Evolutionary conservation across 2,113 vertebrate genomes (phyloP).

Genomic region (Ursus arctos): DNA sequence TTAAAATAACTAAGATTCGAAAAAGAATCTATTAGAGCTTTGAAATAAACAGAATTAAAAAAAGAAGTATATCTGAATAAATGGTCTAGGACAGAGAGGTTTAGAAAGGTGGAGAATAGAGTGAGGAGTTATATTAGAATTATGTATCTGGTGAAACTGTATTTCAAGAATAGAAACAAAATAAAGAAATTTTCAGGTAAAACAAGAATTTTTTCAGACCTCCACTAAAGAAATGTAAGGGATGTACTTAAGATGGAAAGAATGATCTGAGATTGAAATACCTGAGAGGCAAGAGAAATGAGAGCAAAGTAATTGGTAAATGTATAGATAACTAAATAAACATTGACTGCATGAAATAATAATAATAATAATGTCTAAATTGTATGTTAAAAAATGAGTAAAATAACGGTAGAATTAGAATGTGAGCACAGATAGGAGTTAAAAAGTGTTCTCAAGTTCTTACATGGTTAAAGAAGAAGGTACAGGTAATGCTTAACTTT

Average conservation of each 20-base stretch:
- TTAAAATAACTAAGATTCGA: not conserved
- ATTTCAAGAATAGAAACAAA: conserved; percentile 28
- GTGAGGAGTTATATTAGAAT: not conserved
- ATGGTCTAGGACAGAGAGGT: not conserved
- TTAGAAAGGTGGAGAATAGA: not conserved
- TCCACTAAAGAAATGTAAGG: not conserved
- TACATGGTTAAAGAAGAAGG: not conserved
- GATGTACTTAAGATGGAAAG: not conserved
- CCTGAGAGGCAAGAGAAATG: not conserved
- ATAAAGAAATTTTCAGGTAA: not conserved
- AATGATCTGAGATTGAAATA: not conserved
- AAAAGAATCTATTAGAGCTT: not conserved
- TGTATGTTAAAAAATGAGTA: not conserved
- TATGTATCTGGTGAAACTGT: not conserved
- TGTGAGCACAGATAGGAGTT: not conserved
- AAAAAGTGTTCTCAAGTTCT: not conserved
- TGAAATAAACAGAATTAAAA: not conserved
- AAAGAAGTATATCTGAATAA: not conserved
- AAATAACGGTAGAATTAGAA: not conserved
- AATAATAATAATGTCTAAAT: not conserved
- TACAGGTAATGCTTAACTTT: not conserved
- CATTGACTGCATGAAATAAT: not conserved
- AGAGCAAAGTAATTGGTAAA: not conserved
- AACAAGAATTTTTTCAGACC: not conserved
- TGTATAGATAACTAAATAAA: not conserved